Conservation (phyloP, 2,113 vertebrate species). For the Dromaius novaehollandiae region DNA sequence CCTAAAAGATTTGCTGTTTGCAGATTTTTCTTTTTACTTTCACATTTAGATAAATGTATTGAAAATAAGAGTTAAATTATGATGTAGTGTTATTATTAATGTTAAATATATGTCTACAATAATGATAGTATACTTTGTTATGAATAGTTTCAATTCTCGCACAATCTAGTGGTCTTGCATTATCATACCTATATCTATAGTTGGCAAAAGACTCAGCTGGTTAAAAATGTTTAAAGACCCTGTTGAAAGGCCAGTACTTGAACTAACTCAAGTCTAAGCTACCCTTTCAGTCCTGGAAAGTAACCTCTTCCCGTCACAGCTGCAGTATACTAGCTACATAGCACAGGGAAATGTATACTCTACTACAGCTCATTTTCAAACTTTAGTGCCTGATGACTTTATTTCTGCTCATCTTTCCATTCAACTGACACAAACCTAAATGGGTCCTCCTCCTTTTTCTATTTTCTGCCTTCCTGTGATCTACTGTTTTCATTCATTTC, state of each 20-base stretch:
- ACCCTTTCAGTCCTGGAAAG: not conserved
- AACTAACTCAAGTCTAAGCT: not conserved
- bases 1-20: not conserved
- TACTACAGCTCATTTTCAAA: not conserved
- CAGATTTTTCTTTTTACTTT: not conserved
- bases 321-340: not conserved
- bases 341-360: not conserved
- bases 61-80: not conserved
- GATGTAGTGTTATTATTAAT: not conserved
- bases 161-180: not conserved
- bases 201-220: not conserved
- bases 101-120: not conserved
- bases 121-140: not conserved
- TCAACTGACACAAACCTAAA: not conserved
- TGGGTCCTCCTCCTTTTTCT: not conserved
- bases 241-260: not conserved
- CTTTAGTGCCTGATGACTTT: not conserved
- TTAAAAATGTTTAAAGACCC: not conserved
- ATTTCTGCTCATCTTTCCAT: not conserved
- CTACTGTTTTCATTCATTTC: not conserved
- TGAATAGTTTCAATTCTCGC: not conserved
- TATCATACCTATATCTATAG: not conserved
- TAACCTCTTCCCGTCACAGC: not conserved
- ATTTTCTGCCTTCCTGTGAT: not conserved
- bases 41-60: not conserved